Percentiles rank a stretch among this genome's conserved stretches.
These are phyloP conservation scores for Trochalopteron elliotii DNA, from an alignment of 2,113 vertebrate species.

Conservation along the genomic window DNA sequence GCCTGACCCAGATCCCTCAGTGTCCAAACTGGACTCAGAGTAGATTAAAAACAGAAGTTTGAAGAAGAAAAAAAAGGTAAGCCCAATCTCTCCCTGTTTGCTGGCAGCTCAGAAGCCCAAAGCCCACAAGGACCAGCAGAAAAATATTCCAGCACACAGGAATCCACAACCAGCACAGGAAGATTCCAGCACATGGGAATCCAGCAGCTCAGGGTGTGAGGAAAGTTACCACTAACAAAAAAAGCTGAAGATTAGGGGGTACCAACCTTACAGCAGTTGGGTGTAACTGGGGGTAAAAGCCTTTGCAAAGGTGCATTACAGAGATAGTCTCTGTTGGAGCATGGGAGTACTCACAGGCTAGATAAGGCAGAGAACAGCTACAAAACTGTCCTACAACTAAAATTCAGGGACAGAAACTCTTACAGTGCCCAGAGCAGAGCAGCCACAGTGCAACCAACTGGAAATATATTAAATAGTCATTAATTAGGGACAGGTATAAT, in stretches of 20 bases:
- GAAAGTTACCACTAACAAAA: neutral
- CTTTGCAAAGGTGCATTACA: neutral
- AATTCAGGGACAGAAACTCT: neutral
- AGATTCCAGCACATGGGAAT: neutral
- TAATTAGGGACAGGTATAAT: neutral
- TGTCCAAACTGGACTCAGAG: neutral
- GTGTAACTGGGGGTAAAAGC: neutral
- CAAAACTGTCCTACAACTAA: neutral
- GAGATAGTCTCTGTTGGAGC: neutral
- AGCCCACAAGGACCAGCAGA: neutral
- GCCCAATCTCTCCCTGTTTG: neutral
- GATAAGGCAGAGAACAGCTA: neutral
- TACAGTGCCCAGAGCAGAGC: neutral
- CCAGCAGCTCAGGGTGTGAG: neutral
- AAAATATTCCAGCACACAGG: neutral
- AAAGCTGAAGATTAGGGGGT: neutral
- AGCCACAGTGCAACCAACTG: neutral
- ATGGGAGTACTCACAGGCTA: accelerated
- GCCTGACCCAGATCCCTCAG: neutral
- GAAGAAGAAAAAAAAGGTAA: neutral
- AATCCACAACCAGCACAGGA: neutral
- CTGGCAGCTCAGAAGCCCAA: neutral
- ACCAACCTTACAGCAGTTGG: accelerated
- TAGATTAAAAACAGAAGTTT: neutral
- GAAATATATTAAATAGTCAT: neutral